Evolutionary conservation across 2,888 invertebrate genomes (phyloP).

Genomic region (Spisula subtruncata): DNA sequence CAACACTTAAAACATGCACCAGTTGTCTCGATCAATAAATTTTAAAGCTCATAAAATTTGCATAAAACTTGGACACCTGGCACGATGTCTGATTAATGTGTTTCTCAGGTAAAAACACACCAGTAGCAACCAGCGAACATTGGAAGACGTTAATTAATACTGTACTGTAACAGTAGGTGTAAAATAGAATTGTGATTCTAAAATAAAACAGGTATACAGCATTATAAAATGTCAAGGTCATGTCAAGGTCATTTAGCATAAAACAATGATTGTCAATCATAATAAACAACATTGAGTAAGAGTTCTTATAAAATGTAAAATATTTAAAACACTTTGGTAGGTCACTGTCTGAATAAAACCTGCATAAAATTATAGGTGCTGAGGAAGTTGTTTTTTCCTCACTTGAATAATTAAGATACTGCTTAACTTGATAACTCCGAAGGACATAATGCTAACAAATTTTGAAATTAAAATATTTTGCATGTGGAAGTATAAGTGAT

Average conservation of each 20-base stretch:
- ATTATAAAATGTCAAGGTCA: background rate
- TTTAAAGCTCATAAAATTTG: constrained; percentile 1
- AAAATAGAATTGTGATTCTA: background rate
- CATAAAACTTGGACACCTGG: background rate
- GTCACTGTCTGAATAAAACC: no score
- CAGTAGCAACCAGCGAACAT: background rate
- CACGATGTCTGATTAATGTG: background rate
- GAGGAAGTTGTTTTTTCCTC: no score
- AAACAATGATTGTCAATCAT: background rate
- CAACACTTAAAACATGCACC: background rate
- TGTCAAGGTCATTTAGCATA: background rate
- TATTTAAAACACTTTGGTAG: no score
- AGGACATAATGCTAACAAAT: no score
- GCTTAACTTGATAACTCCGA: no score
- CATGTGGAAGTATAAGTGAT: no score
- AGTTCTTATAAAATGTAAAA: no score
- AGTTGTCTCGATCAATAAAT: background rate
- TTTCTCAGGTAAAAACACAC: background rate
- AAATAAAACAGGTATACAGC: background rate
- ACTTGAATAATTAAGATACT: no score
- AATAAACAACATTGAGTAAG: background rate
- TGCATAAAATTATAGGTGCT: no score
- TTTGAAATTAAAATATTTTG: no score
- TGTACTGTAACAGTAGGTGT: background rate
- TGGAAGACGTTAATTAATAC: constrained; percentile 7